Evolutionary conservation across 2,888 invertebrate species (phyloP).

Genomic region (Eudemis profundana): DNA sequence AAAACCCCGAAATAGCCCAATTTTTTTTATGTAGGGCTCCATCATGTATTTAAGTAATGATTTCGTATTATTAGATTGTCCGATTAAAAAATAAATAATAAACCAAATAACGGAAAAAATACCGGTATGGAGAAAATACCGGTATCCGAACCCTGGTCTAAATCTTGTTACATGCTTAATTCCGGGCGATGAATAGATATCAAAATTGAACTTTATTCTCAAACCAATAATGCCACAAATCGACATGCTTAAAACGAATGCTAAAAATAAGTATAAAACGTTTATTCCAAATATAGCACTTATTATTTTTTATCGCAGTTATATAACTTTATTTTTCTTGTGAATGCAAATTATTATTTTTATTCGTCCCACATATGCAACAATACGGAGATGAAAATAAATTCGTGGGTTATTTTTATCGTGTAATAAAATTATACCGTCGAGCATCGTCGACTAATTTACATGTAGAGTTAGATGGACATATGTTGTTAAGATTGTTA

Average conservation of each 20-base stretch:
- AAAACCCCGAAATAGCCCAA: too few relatives aligned
- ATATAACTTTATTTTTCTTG: neutral
- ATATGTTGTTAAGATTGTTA: too few relatives aligned
- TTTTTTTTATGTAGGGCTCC: too few relatives aligned
- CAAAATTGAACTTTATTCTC: neutral
- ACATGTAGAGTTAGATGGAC: neutral
- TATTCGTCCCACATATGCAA: neutral
- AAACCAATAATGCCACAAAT: neutral
- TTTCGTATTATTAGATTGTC: too few relatives aligned
- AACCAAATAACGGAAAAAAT: too few relatives aligned
- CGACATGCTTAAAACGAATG: neutral
- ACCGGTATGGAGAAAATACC: too few relatives aligned
- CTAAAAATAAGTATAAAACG: neutral
- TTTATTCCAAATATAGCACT: neutral
- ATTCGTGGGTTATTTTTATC: conserved; percentile 8
- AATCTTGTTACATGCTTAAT: too few relatives aligned
- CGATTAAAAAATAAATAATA: too few relatives aligned
- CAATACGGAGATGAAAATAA: neutral
- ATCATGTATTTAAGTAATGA: too few relatives aligned
- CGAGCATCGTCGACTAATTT: conserved; percentile 1
- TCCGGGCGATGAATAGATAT: too few relatives aligned
- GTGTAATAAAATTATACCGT: neutral
- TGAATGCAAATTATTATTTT: neutral
- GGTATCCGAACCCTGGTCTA: too few relatives aligned
- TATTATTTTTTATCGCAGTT: neutral